Evolutionary conservation across 1,140 invertebrate species (phyloP).

Genomic region (Drosophila guanche): DNA sequence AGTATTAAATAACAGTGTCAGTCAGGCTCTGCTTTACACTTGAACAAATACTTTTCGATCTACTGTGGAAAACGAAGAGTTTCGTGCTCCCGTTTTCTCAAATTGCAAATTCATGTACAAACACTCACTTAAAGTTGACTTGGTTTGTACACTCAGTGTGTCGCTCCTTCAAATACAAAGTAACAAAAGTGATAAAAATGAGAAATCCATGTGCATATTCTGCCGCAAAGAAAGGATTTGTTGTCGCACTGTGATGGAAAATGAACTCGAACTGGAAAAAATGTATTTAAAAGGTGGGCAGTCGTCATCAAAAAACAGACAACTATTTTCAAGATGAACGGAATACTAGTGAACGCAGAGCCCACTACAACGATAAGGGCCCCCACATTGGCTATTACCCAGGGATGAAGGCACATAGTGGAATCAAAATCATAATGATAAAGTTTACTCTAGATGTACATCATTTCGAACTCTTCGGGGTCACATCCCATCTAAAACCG

Average conservation of each 20-base stretch:
- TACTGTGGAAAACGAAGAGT: no score
- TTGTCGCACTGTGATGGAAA: conserved; percentile 86
- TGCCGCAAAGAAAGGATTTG: conserved; percentile 87
- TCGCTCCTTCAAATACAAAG: conserved; percentile 91
- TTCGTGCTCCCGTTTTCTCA: no score
- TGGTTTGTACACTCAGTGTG: conserved; percentile 94
- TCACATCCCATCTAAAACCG: conserved; percentile 37
- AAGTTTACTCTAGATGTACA: conserved; percentile 43
- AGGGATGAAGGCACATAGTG: conserved; percentile 85
- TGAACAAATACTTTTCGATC: no score
- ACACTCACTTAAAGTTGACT: conserved; percentile 86
- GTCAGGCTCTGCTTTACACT: no score
- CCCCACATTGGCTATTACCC: conserved; percentile 91
- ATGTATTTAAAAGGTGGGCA: conserved; percentile 88
- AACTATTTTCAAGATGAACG: conserved; percentile 91
- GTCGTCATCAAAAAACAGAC: conserved; percentile 87
- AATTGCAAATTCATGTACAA: not conserved
- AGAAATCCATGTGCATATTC: conserved; percentile 88
- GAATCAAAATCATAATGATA: conserved; percentile 45
- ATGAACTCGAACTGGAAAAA: conserved; percentile 85
- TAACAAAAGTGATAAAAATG: conserved; percentile 87
- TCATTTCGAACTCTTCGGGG: conserved; percentile 6
- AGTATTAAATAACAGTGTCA: not conserved
- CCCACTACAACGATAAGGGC: conserved; percentile 90
- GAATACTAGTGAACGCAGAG: conserved; percentile 92